phyloP scores from a whole-genome alignment of 2,888 invertebrate species.

The Pandemis heparana region DNA sequence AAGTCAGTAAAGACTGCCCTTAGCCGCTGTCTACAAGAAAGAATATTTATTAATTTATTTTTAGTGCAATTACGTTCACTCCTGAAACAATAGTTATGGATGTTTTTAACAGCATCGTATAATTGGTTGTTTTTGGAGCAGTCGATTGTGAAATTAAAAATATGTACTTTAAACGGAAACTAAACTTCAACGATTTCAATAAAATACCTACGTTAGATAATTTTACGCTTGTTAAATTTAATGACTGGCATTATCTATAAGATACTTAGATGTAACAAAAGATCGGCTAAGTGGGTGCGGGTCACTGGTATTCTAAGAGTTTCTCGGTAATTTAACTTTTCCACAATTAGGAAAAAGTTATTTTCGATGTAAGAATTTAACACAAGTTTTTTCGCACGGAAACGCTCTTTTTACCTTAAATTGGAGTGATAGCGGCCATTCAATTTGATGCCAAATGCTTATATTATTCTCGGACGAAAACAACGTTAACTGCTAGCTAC shows the following conservation, averaged over 20 bases:
- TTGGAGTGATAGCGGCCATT: too few relatives aligned
- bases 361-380: neutral
- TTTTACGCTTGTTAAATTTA: constrained; percentile 5
- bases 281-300: constrained; percentile 4
- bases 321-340: neutral
- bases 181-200: neutral
- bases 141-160: too few relatives aligned
- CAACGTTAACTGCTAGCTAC: too few relatives aligned
- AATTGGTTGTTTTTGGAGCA: too few relatives aligned
- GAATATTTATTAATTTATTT: too few relatives aligned
- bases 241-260: neutral
- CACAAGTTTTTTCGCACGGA: neutral
- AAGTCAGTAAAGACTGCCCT: too few relatives aligned
- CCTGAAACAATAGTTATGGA: too few relatives aligned
- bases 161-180: neutral
- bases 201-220: neutral
- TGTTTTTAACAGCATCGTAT: too few relatives aligned
- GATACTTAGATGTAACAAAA: neutral
- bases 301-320: neutral
- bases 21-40: too few relatives aligned
- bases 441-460: too few relatives aligned
- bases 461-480: too few relatives aligned
- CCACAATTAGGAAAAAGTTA: neutral
- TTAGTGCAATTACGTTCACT: too few relatives aligned
- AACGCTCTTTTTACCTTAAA: neutral